Evolutionary conservation across 2,113 vertebrate genomes (phyloP).

Genomic region (Chamaea fasciata): DNA sequence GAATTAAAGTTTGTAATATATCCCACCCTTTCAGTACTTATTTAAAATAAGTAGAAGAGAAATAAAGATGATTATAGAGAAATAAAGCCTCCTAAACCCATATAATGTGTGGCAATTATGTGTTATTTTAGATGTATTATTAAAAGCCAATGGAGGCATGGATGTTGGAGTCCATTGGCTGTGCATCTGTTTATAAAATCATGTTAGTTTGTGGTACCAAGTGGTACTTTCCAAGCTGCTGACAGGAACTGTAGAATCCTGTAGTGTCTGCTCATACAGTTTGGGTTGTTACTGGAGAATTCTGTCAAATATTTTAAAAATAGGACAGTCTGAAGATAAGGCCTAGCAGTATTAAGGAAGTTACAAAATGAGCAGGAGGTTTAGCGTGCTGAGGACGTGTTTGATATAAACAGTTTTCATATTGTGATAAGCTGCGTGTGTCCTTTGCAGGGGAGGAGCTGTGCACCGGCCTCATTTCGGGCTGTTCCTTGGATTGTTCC

Average conservation of each 20-base stretch:
- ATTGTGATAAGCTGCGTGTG: background rate
- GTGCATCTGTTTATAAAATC: background rate
- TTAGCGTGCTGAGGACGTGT: background rate
- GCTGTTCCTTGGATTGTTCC: constrained; percentile 81
- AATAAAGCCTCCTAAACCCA: background rate
- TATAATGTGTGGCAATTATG: background rate
- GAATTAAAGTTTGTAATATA: background rate
- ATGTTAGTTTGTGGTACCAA: background rate
- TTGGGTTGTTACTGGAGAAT: background rate
- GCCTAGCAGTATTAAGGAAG: background rate
- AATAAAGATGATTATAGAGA: background rate
- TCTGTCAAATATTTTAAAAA: background rate
- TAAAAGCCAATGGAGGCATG: background rate
- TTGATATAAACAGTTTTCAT: background rate
- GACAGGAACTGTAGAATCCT: background rate
- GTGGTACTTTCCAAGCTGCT: background rate
- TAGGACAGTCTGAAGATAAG: background rate
- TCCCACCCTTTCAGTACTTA: background rate
- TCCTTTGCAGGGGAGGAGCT: constrained; percentile 79
- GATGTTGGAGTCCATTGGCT: background rate
- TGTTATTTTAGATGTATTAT: background rate
- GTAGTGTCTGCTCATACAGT: background rate
- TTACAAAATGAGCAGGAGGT: background rate
- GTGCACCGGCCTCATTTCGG: constrained; percentile 73
- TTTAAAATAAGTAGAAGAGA: background rate